Evolutionary conservation across 2,888 invertebrate genomes (phyloP), one percentile per base, ranked within the genome.

Genomic region (Mimachlamys varia): DNA sequence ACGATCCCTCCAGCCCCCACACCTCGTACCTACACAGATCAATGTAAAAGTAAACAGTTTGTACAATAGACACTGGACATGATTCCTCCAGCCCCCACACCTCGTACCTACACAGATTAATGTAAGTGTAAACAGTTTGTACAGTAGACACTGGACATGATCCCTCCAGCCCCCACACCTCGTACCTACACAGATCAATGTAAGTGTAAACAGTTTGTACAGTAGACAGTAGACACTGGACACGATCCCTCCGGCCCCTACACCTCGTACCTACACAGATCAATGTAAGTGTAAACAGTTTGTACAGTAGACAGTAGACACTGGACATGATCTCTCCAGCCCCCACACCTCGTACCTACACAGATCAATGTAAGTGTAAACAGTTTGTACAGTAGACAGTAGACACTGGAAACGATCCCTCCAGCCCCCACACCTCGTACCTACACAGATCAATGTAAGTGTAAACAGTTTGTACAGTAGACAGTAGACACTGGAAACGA

Each of bases 301-400:
- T 99, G 97, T 99, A 99, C 55, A 99, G 97, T n/a, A 99, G 97
- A 97, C 99, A 99, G 97, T 98, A 99, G 0, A 99, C 99, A 91
- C 99, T 99, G n/a, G 99, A 99, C 37, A 99, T 99, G 92, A 99
- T 99, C 89, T 99, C 99, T 90, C 99, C 99, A 87, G 99, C 99
- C 76, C 99, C 99, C 53, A 99, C 99, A 50, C 99, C 99, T 76
- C 76, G 76, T 33, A n/a, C n/a, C n/a, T n/a, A n/a, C n/a, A n/a
- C n/a, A n/a, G n/a, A n/a, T 99, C 94, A 99, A 97, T 95, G 98
- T 98, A 95, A 99, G 97, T 0, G 99, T 99, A 97, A 99, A 99
- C 93, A 99, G 97, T 97, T 99, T 99, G 97, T 99, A 99, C 55
- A 99, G 97, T n/a, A 99, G 97, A 97, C 99, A 99, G 97, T 98